Evolutionary conservation across 2,797 vertebrate genomes (phyloP), one percentile per base, ranked within the genome.

Genomic region (Peromyscus attwateri): DNA sequence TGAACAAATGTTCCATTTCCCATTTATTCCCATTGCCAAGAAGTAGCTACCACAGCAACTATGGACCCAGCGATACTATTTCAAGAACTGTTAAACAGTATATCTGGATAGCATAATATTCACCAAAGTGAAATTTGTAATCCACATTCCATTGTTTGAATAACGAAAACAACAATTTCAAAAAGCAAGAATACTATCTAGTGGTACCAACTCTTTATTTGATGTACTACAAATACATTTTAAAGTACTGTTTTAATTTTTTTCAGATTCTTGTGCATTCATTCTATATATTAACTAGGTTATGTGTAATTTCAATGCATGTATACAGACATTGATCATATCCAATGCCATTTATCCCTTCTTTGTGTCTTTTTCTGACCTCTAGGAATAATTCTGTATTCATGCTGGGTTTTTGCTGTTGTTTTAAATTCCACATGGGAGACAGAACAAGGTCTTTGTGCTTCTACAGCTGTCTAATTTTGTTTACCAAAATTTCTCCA

Each of bases 11-110:
- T 96, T 91, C 49, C 43, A 77, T 89, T 95, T 96, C 92, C 76
- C 68, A 93, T 96, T 92, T 97, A 91, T 87, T 92, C 93, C 49
- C 2, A 10, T 95, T 96, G 91, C 93, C 95, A 96, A 90, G 64
- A 92, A 95, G 37, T 64, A 92, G 43, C 71, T 49, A 92, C 12
- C 55, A 6, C 23, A 92, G 27, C 68, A 96, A 81, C 31, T 68
- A 25, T 77, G 94, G 88, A 55, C 37, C 92, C 55, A 49, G 70
- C 91, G 34, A 87, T 76, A 75, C 57, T 70, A 29, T 76, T 95
- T 96, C 64, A 94, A 90, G 43, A 91, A 93, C 34, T 64, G 29
- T 92, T 75, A 70, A 85, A 96, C 43, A 76, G 46, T 92, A 76
- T 4, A 83, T 66, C 75, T 75, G 68, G 13, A 87, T 43, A 27